phyloP scores from a whole-genome alignment of 2,888 invertebrate genomes.

The Cephus rjabovi region DNA sequence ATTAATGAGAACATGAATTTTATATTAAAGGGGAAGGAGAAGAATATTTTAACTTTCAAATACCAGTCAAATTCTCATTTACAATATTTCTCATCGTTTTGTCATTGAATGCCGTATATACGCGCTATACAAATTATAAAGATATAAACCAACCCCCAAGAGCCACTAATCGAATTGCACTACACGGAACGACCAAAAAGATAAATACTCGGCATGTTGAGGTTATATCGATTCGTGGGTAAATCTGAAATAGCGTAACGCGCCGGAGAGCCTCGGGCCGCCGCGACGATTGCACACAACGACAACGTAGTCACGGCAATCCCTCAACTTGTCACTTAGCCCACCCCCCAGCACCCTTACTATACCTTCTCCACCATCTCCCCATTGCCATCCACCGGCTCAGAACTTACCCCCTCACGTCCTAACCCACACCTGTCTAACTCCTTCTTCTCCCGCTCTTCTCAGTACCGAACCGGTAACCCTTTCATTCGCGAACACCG shows the following conservation, averaged over 20 bases:
- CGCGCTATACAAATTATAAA: not conserved
- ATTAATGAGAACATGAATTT: no score
- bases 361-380: slow-evolving; percentile 10
- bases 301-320: slow-evolving; percentile 55
- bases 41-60: not conserved
- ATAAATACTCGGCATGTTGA: not conserved
- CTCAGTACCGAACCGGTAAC: slow-evolving; percentile 31
- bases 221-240: slow-evolving; percentile 25
- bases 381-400: slow-evolving; percentile 7
- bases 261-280: slow-evolving; percentile 14
- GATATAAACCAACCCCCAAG: not conserved
- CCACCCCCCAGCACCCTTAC: slow-evolving; percentile 22
- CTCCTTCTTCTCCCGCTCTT: slow-evolving; percentile 17
- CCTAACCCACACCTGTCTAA: slow-evolving; percentile 22
- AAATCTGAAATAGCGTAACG: slow-evolving; percentile 20
- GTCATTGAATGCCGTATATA: not conserved
- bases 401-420: slow-evolving; percentile 22
- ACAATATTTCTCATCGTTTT: not conserved
- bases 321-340: slow-evolving; percentile 65
- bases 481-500: slow-evolving; percentile 47
- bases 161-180: not conserved
- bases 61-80: not conserved
- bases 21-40: no score
- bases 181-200: not conserved
- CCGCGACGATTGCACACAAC: slow-evolving; percentile 53